Percentiles rank a stretch among this genome's conserved stretches.
phyloP scores from a whole-genome alignment of 2,113 vertebrate species.

The Pogonocichla stellata region DNA sequence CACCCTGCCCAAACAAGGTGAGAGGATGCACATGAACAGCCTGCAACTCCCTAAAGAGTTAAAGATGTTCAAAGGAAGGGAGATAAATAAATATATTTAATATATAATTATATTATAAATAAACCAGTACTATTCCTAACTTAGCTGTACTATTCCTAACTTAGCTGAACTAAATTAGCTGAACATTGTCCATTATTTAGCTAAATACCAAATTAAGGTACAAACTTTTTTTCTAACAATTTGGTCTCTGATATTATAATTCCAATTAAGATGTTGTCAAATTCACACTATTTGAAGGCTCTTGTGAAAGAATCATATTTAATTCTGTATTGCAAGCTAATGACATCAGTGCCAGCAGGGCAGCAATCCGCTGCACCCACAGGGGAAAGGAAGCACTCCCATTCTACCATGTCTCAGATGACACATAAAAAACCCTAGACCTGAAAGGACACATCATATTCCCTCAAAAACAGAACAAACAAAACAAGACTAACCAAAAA shows the following conservation, averaged over 20 bases:
- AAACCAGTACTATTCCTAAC: neutral
- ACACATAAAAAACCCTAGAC: neutral
- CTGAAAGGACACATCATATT: neutral
- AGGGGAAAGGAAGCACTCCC: neutral
- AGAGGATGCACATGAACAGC: neutral
- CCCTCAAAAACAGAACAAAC: neutral
- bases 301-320: neutral
- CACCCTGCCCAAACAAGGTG: neutral
- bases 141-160: neutral
- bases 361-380: neutral
- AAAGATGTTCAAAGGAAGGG: neutral
- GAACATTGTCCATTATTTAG: neutral
- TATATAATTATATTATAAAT: too few species aligned
- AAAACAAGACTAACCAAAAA: neutral
- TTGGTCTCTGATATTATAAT: neutral
- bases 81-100: too few species aligned
- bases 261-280: neutral
- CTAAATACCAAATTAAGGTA: neutral
- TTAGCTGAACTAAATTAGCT: neutral
- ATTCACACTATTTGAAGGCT: neutral
- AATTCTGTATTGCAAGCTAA: neutral
- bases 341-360: neutral
- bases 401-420: neutral
- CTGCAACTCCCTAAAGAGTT: neutral
- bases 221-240: neutral